These are phyloP conservation scores for Istiophorus platypterus DNA, from an alignment of 2,113 vertebrate species.

Conservation along the genomic window DNA sequence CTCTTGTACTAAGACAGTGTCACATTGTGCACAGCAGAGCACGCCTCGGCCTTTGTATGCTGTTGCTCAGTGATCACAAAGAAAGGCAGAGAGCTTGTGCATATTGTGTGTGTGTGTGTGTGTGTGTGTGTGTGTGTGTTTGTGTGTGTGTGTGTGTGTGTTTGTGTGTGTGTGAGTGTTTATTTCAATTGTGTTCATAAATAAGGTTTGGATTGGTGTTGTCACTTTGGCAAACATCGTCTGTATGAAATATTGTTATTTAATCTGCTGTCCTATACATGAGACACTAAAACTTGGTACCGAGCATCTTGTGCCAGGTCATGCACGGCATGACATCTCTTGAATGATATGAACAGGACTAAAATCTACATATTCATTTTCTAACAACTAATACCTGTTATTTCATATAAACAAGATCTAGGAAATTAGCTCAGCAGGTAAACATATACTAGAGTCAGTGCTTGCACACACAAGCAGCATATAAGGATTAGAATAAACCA, in stretches of 20 bases:
- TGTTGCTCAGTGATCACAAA: slow-evolving; percentile 78
- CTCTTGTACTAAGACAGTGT: slow-evolving; percentile 58
- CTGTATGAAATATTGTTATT: background rate
- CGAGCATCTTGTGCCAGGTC: background rate
- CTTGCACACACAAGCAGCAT: background rate
- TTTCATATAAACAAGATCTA: background rate
- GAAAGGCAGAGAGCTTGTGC: slow-evolving; percentile 46
- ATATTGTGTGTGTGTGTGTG: slow-evolving; percentile 29
- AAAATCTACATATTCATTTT: background rate
- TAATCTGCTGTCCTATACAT: slow-evolving; percentile 1
- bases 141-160: slow-evolving; percentile 4
- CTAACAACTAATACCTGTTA: background rate
- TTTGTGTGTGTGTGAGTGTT: slow-evolving; percentile 9
- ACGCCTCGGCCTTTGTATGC: slow-evolving; percentile 72
- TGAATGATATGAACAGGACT: background rate
- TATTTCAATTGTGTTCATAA: slow-evolving; percentile 21
- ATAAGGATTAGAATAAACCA: slow-evolving; percentile 41
- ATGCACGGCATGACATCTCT: background rate
- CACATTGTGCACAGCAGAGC: slow-evolving; percentile 70
- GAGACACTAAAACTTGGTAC: background rate
- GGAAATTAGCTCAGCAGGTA: slow-evolving; percentile 3
- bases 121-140: slow-evolving; percentile 24
- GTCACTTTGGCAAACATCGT: background rate
- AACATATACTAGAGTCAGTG: slow-evolving; percentile 9
- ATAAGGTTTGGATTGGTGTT: slow-evolving; percentile 35